phyloP scores from a whole-genome alignment of 2,113 vertebrate genomes.

The Centropus bengalensis region DNA sequence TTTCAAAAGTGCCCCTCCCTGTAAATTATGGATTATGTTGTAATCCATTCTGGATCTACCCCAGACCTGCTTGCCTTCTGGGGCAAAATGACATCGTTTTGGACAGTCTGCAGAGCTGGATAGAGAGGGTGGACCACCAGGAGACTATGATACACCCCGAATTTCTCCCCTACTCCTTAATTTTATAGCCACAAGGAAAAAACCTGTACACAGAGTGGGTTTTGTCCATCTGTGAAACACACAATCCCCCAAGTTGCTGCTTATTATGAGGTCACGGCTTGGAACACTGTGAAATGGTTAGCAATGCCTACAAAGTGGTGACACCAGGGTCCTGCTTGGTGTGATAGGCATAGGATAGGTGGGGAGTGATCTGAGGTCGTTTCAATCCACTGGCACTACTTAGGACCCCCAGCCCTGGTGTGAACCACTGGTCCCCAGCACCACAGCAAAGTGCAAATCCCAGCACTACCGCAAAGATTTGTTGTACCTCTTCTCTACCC shows the following conservation, averaged over 20 bases:
- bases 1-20: conserved; percentile 42
- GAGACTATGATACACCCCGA: conserved; percentile 49
- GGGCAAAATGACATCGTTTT: conserved; percentile 47
- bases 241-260: not conserved
- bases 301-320: not conserved
- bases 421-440: not conserved
- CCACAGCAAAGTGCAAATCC: fast-evolving
- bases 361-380: not conserved
- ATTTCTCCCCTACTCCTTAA: conserved; percentile 39
- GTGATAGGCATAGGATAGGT: fast-evolving
- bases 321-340: not conserved
- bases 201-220: conserved; percentile 55
- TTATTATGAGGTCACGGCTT: not conserved
- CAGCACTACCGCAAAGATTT: not conserved
- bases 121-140: conserved; percentile 17
- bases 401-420: not conserved
- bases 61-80: conserved; percentile 49
- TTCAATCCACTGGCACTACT: not conserved
- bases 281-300: fast-evolving
- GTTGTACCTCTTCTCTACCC: not conserved
- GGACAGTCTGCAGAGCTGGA: conserved; percentile 11
- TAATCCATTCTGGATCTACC: conserved; percentile 45
- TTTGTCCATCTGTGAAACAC: conserved; percentile 68
- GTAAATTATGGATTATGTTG: conserved; percentile 51
- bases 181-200: conserved; percentile 66